Conservation (phyloP, 1,140 invertebrate species). For the Andricus grossulariae region DNA sequence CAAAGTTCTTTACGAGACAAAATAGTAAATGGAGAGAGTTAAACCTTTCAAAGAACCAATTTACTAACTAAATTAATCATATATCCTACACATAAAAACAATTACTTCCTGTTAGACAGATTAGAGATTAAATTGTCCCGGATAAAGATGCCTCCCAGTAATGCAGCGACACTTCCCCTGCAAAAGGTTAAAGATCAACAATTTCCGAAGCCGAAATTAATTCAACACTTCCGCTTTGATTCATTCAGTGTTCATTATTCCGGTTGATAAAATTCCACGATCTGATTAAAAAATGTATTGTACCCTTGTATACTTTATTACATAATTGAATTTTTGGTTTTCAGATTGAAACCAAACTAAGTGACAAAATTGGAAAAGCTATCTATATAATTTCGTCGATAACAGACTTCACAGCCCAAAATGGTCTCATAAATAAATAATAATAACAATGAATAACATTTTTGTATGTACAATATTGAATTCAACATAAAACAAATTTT, state of each 20-base stretch:
- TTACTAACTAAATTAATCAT: background rate
- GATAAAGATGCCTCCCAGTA: conserved; percentile 18
- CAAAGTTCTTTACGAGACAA: background rate
- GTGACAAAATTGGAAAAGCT: too few relatives aligned
- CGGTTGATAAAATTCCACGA: too few relatives aligned
- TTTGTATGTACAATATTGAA: too few relatives aligned
- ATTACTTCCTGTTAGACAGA: conserved; percentile 21
- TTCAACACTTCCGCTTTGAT: background rate
- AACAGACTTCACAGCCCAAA: too few relatives aligned
- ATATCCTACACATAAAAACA: conserved; percentile 24
- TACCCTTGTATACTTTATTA: too few relatives aligned
- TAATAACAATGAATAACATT: too few relatives aligned
- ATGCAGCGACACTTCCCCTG: conserved; percentile 25
- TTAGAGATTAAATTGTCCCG: conserved; percentile 24
- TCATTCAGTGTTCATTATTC: background rate
- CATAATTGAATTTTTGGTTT: too few relatives aligned
- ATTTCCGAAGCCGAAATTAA: conserved; percentile 21
- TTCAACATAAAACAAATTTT: too few relatives aligned
- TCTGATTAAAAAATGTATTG: too few relatives aligned
- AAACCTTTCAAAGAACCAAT: conserved; percentile 18
- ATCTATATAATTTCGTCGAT: too few relatives aligned
- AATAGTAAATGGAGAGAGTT: background rate
- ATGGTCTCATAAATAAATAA: too few relatives aligned
- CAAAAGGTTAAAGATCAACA: conserved; percentile 16
- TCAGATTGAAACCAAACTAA: too few relatives aligned